Evolutionary conservation across 2,888 invertebrate species (phyloP).

Genomic region (Litoditis marina): DNA sequence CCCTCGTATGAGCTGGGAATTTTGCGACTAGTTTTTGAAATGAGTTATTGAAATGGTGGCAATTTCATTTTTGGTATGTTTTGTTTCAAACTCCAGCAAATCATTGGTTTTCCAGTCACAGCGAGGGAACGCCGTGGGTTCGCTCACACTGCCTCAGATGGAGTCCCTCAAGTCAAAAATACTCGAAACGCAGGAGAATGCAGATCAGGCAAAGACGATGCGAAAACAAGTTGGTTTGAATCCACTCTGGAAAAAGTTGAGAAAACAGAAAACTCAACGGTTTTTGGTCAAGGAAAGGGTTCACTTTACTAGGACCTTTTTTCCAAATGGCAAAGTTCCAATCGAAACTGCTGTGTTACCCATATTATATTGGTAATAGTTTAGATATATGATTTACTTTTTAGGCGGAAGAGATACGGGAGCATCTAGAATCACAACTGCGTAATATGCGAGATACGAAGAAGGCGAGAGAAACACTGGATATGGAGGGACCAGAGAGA

Average conservation of each 20-base stretch:
- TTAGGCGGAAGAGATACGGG: constrained; percentile 5
- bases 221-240: not conserved
- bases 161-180: constrained; percentile 7
- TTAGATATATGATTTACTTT: not conserved
- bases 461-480: constrained; percentile 5
- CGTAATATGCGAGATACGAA: not conserved
- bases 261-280: not conserved
- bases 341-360: too few relatives aligned
- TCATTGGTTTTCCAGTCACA: too few relatives aligned
- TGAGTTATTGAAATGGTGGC: too few relatives aligned
- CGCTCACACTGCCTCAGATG: constrained; percentile 13
- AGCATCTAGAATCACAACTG: constrained; percentile 8
- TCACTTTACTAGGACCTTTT: too few relatives aligned
- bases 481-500: not conserved
- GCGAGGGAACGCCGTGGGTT: constrained; percentile 4
- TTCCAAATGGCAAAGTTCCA: too few relatives aligned
- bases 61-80: too few relatives aligned
- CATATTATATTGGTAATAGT: too few relatives aligned
- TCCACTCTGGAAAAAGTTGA: too few relatives aligned
- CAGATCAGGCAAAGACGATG: not conserved
- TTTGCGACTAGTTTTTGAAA: too few relatives aligned
- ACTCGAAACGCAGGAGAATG: not conserved
- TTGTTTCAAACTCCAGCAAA: too few relatives aligned
- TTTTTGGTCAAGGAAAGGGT: not conserved
- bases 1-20: too few relatives aligned